Percentiles rank a stretch among this genome's conserved stretches.
phyloP scores from a whole-genome alignment of 2,888 invertebrate species.

The Copidosoma aretas region DNA sequence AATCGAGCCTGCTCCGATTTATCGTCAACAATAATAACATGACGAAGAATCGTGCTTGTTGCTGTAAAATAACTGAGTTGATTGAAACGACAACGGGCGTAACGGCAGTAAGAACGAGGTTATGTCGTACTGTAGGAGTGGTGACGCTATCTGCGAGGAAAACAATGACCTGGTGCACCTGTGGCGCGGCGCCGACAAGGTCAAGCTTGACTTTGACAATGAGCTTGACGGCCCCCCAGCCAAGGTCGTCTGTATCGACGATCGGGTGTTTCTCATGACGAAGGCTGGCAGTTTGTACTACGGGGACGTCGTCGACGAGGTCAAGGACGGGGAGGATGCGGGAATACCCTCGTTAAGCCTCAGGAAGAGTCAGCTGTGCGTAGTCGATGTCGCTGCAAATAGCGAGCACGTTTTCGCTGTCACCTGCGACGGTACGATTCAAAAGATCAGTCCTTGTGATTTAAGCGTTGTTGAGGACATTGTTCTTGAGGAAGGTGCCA shows the following conservation, averaged over 20 bases:
- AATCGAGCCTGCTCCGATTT: slow-evolving; percentile 5
- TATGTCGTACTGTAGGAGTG: slow-evolving; percentile 36
- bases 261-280: slow-evolving; percentile 63
- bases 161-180: slow-evolving; percentile 50
- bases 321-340: not conserved
- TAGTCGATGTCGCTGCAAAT: slow-evolving; percentile 71
- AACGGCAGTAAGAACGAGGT: slow-evolving; percentile 20
- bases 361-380: slow-evolving; percentile 65
- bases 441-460: slow-evolving; percentile 65
- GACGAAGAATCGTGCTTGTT: slow-evolving; percentile 37
- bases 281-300: slow-evolving; percentile 61
- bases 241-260: slow-evolving; percentile 63
- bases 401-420: slow-evolving; percentile 69
- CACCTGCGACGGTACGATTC: slow-evolving; percentile 69
- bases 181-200: slow-evolving; percentile 57
- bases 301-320: slow-evolving; percentile 53
- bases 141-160: slow-evolving; percentile 43
- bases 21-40: slow-evolving; percentile 41
- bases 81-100: not conserved
- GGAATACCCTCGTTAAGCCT: slow-evolving; percentile 59
- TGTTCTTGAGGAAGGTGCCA: slow-evolving; percentile 70
- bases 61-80: slow-evolving; percentile 28
- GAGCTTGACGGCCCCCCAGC: slow-evolving; percentile 57
- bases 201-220: slow-evolving; percentile 53
- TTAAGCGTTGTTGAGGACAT: slow-evolving; percentile 70